Base-by-base conservation (phyloP, 2,797 vertebrate genomes). In the Sitta carolinensis region DNA sequence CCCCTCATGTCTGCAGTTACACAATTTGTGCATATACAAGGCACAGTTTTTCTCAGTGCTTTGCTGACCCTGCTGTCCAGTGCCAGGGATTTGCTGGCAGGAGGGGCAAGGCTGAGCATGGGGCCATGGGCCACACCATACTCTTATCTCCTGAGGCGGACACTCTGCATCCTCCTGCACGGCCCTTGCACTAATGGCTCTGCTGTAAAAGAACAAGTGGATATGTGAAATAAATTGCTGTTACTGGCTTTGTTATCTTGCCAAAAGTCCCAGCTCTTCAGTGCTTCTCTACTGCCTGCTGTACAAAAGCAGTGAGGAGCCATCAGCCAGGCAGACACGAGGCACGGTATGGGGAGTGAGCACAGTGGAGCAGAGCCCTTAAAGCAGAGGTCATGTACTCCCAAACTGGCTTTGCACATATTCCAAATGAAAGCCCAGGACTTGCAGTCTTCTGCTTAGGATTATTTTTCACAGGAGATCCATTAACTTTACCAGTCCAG, bases 251-350 rank as follows among this genome's bases (percentile, higher is more conserved):
- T 80, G n/a, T 61, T 81, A 23, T 12, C 25, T 13, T 64, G 81
- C 14, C 50, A 30, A 20, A 62, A 69, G 48, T 32, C 25, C 36
- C 47, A 32, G 27, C 47, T 52, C 27, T 50, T 51, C 55, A 43
- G 68, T 22, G 52, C 69, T 72, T 58, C 55, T 40, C 30, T 52
- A 1, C 30, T 84, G 55, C 47, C 23, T 0, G 0, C 36, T 40
- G 47, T 26, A 40, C 25, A 42, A 58, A 78, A 64, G 32, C 59
- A 29, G 58, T n/a, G 58, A 75, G 73, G 63, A 84, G 47, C 75
- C 23, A 6, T 3, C 55, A 77, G 52, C 25, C 16, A 75, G 51
- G 43, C 34, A 77, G 30, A 19, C 9, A 9, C 2, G 7, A 80
- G 66, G 54, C 30, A 17, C 1, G 2, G 19, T 7, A 3, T 5